phyloP scores from a whole-genome alignment of 2,888 invertebrate genomes.

The Mimachlamys varia region DNA sequence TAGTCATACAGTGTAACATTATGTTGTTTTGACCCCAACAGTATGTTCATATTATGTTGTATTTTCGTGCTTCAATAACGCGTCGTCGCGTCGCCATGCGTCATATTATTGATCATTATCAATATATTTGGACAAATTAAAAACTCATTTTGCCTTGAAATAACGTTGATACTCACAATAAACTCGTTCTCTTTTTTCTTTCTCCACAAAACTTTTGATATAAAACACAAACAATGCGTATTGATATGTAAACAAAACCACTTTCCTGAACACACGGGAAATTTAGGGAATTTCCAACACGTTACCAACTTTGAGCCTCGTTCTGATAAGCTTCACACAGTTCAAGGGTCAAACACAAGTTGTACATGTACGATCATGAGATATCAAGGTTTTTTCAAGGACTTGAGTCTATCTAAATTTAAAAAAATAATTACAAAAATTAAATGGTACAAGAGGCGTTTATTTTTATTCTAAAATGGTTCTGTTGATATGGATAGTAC shows the following conservation, averaged over 20 bases:
- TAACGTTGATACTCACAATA: background rate
- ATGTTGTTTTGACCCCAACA: too few species aligned
- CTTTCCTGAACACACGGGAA: background rate
- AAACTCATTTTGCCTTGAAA: background rate
- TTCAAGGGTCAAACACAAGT: slow-evolving; percentile 23
- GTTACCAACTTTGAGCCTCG: slow-evolving; percentile 6
- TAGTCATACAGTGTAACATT: too few species aligned
- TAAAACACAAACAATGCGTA: background rate
- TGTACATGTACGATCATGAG: too few species aligned
- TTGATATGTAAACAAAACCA: background rate
- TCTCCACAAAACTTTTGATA: background rate
- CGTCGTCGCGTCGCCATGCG: slow-evolving; percentile 17
- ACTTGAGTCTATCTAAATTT: too few species aligned
- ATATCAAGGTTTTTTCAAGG: too few species aligned
- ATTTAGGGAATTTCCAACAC: slow-evolving; percentile 21
- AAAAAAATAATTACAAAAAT: too few species aligned
- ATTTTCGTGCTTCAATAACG: background rate
- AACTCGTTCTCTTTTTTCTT: background rate
- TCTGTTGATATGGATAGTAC: too few species aligned
- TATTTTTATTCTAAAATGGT: too few species aligned
- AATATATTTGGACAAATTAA: background rate
- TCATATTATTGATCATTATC: background rate
- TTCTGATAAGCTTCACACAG: background rate
- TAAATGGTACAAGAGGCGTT: too few species aligned
- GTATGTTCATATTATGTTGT: too few species aligned